Conservation (phyloP, 1,140 invertebrate genomes). For the Cotesia chilonis region DNA sequence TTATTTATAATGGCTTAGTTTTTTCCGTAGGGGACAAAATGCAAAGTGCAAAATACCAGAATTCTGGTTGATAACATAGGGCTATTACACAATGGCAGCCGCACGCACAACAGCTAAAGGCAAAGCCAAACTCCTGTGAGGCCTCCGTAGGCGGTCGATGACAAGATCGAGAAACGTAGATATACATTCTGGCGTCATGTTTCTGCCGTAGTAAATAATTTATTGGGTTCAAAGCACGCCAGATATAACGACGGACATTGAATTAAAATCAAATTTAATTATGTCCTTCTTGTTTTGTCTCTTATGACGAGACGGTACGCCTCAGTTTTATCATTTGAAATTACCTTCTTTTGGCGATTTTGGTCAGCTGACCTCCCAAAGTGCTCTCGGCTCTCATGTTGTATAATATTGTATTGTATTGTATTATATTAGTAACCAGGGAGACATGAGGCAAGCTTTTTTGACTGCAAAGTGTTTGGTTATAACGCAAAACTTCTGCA, state of each 20-base stretch:
- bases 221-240: constrained; percentile 48
- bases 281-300: neutral
- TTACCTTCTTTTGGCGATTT: too few species aligned
- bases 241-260: constrained; percentile 43
- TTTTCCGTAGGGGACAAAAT: too few species aligned
- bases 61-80: constrained; percentile 4
- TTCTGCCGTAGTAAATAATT: constrained; percentile 56
- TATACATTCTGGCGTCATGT: constrained; percentile 50
- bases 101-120: neutral
- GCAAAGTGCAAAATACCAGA: too few species aligned
- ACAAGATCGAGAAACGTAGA: constrained; percentile 51
- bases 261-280: constrained; percentile 12
- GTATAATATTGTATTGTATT: neutral
- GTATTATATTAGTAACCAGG: constrained; percentile 13
- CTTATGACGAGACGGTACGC: constrained; percentile 10
- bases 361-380: too few species aligned
- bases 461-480: constrained; percentile 25
- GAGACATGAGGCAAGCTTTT: constrained; percentile 30
- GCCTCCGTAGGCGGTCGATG: constrained; percentile 43
- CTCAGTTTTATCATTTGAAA: neutral
- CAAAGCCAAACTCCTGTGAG: neutral
- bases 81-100: constrained; percentile 20
- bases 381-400: too few species aligned
- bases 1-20: too few species aligned
- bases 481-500: constrained; percentile 18